Evolutionary conservation across 2,113 vertebrate genomes (phyloP), one percentile per base, ranked within the genome.

Genomic region (Sylvia atricapilla): DNA sequence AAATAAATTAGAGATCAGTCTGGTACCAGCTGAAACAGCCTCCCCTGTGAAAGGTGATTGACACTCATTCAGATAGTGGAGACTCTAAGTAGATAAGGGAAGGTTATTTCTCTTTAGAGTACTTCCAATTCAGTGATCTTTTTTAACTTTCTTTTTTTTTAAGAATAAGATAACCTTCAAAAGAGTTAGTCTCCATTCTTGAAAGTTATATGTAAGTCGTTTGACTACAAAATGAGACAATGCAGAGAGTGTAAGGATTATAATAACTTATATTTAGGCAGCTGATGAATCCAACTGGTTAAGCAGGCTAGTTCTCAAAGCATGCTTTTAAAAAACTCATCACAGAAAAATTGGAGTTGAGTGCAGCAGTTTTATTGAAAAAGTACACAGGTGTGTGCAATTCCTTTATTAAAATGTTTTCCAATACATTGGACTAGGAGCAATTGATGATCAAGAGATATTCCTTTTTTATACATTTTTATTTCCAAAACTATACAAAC

Each of bases 361-460:
- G 98, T 98, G 98, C 98, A 98, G 98, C 95, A 96, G 96, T 99
- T 99, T 99, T 99, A 99, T 99, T 99, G 98, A 98, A 99, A 99
- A 99, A 99, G 97, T 98, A 96, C 98, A 99, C 98, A 98, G 95
- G 91, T 98, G 97, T 98, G 98, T 98, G 98, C 98, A 98, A 97
- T 98, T 98, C 96, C 97, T 98, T 98, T 98, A 96, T 98, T 98
- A 98, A 98, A 99, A 98, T 98, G 97, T 97, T 97, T 96, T 96
- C 90, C 97, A 97, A 98, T 98, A 98, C 98, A 98, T 97, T 89
- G 89, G 94, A 91, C 73, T 79, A 91, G 95, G 96, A 97, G 87
- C 90, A 97, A 83, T 69, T 88, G 77, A 97, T 97, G 97, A 89
- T 93, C 89, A 91, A 94, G 94, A 90, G 55, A 95, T 96, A 91